Evolutionary conservation across 1,140 invertebrate genomes (phyloP).

Genomic region (Popillia japonica): DNA sequence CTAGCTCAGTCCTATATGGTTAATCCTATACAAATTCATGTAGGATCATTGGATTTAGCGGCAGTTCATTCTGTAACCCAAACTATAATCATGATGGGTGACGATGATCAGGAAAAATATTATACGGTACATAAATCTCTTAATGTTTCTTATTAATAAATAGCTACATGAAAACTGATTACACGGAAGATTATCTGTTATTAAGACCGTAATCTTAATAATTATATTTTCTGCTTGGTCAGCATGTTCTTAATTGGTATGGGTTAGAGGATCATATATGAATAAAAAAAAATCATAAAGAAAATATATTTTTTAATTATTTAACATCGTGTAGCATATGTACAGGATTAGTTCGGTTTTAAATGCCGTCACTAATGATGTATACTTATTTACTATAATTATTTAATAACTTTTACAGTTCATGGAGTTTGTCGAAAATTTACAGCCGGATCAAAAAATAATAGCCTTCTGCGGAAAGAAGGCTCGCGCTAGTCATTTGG

Average conservation of each 20-base stretch:
- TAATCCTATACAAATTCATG: conserved; percentile 87
- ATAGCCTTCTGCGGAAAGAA: conserved; percentile 92
- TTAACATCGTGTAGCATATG: too few species aligned
- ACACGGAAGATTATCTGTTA: conserved; percentile 7
- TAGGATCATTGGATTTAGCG: conserved; percentile 85
- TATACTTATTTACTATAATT: background rate
- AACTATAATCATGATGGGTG: conserved; percentile 70
- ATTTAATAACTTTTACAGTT: conserved; percentile 50
- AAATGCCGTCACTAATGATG: too few species aligned
- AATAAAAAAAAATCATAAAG: background rate
- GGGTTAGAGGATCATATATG: background rate
- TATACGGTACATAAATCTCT: conserved; percentile 59
- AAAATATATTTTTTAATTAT: background rate
- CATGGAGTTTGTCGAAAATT: conserved; percentile 52
- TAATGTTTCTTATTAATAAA: conserved; percentile 9
- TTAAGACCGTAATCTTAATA: conserved; percentile 17
- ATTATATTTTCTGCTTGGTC: conserved; percentile 7
- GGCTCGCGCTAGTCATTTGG: conserved; percentile 79
- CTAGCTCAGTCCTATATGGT: conserved; percentile 86
- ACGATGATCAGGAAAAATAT: conserved; percentile 76
- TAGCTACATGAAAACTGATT: background rate
- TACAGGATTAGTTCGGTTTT: too few species aligned
- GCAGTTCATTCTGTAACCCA: conserved; percentile 86
- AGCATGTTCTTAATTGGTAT: background rate
- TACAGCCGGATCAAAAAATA: conserved; percentile 64